These are phyloP conservation scores for Catamblyrhynchus diadema DNA, from an alignment of 2,797 vertebrate genomes.

Conservation along the genomic window DNA sequence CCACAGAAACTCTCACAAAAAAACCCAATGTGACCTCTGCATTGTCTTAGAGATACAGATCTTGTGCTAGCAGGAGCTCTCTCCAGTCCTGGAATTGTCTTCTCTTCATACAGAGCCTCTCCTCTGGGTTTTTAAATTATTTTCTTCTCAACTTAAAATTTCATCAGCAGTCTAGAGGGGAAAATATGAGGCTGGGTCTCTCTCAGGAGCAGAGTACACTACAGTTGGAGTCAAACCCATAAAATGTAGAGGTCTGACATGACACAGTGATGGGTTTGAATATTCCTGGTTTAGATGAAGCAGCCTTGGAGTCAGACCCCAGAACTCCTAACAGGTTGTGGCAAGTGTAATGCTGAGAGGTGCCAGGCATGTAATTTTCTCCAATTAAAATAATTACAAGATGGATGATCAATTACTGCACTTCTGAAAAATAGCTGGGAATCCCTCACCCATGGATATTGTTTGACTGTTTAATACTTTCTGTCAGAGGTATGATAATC, in stretches of 20 bases:
- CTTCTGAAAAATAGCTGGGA: constrained; percentile 19
- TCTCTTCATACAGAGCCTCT: not conserved
- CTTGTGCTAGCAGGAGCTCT: not conserved
- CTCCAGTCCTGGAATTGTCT: not conserved
- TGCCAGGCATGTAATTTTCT: not conserved
- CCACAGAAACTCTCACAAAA: not conserved
- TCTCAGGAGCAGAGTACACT: not conserved
- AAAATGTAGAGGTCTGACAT: not conserved
- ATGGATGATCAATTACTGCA: not conserved
- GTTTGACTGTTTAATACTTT: not conserved
- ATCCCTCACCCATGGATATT: not conserved
- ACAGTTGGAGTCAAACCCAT: not conserved
- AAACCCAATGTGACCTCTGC: rapidly evolving
- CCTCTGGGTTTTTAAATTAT: not conserved
- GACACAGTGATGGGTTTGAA: not conserved
- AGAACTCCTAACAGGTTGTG: not conserved
- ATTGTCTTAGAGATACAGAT: not conserved
- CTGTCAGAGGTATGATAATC: not conserved
- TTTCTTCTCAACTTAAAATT: not conserved
- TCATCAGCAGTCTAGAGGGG: not conserved
- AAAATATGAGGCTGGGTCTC: not conserved
- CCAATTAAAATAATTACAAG: constrained; percentile 49
- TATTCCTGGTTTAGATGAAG: not conserved
- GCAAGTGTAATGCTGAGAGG: not conserved
- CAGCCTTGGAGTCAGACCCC: not conserved